Base-by-base conservation (phyloP, 2,113 vertebrate genomes). In the Neopipo cinnamomea region DNA sequence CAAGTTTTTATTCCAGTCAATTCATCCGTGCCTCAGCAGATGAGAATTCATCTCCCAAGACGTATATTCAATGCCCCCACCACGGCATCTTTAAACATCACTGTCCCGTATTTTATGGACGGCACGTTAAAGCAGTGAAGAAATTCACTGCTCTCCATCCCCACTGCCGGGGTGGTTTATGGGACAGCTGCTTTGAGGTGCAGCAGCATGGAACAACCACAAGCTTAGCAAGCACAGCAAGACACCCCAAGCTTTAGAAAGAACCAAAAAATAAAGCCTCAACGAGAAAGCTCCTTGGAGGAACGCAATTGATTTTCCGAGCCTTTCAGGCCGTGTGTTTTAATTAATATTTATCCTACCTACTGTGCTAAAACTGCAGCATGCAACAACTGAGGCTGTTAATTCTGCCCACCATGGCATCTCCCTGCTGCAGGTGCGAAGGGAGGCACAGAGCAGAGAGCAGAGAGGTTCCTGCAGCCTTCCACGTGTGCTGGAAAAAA, bases 291-390 rank as follows among this genome's bases (percentile, higher is more conserved):
- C 75, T 91, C 70, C 78, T 67, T 28, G 56, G 75, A 80, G 76
- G 63, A 93, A 93, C 14, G 50, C 37, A 80, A 73, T 53, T 76
- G 85, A 86, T 95, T 94, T 92, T 63, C 72, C 70, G 42, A 75
- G 31, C 37, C 50, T 89, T 87, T 85, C 71, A 89, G 76, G 50
- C 35, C 31, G 49, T 39, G 8, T 35, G 33, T 80, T 95, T 93
- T 90, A 96, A 94, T 97, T 93, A 87, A 89, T 91, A 92, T 93
- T 95, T 95, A 92, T 85, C 90, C 81, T 58, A n/a, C 79, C 74
- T 71, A 44, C 67, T 93, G 8, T 9, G 41, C 20, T 76, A 44
- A 41, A 79, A 58, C 35, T 2, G 28, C 71, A 65, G 52, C 7
- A 24, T 27, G 37, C 70, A 52, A 62, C 88, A 49, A 33, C 0